Base-by-base conservation (phyloP, 2,113 vertebrate genomes). In the Lepisosteus osseus region DNA sequence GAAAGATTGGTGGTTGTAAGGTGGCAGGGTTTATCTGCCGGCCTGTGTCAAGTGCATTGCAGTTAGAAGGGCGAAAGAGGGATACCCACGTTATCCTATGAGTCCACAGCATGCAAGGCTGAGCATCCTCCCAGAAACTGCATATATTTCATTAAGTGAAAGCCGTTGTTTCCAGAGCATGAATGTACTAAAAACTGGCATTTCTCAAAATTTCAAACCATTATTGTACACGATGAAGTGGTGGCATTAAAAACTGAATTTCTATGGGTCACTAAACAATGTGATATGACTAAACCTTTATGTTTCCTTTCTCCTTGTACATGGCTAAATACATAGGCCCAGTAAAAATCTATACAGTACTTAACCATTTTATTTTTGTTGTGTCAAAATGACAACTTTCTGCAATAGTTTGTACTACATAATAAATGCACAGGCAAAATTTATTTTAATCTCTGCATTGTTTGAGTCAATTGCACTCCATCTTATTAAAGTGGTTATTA, bases 11-110 rank as follows among this genome's bases (percentile, higher is more conserved):
- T 81, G 81, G 76, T 69, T 51, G 68, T 72, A 75, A 75, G 83
- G 82, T 86, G 85, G 85, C 82, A 76, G 75, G 81, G 85, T 86
- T 84, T 86, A 89, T 88, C 87, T 89, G 79, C 79, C 74, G 76
- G 72, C 78, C 83, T 86, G 84, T 85, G 85, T 90, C 86, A 9
- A 51, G 47, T 9, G 47, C 47, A 85, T 89, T 83, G 83, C 84
- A 84, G 86, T 85, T 77, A 78, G 78, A 45, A 7, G n/a, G 63
- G 63, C 7, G 12, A 11, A 41, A 63, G 54, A 7, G 54, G 71
- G 72, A 73, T 62, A 78, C 80, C 78, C 73, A 13, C 12, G 72
- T 78, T 72, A 78, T 86, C 82, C 78, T 75, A 51, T 83, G 83
- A 73, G 72, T 76, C 75, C 2, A 66, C 71, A 81, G 82, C 77